These are phyloP conservation scores for Alethe diademata DNA, from an alignment of 2,113 vertebrate genomes.

Conservation along the genomic window DNA sequence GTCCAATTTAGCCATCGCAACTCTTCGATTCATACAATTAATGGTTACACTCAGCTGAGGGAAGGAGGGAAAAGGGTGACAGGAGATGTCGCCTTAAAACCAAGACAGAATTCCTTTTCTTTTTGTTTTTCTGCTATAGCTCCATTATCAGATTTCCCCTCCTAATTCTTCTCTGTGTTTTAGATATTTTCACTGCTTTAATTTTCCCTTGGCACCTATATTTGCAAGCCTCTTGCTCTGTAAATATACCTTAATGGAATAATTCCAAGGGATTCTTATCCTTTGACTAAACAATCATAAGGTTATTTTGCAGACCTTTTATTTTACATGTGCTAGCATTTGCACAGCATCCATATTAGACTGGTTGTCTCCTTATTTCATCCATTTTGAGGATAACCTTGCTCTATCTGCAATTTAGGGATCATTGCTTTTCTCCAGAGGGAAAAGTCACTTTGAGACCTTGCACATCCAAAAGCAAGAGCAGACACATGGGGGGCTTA, in stretches of 20 bases:
- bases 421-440: neutral
- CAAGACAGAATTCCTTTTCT: neutral
- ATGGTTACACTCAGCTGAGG: slow-evolving; percentile 4
- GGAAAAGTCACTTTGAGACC: neutral
- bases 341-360: neutral
- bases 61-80: neutral
- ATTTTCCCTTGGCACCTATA: neutral
- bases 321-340: neutral
- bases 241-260: neutral
- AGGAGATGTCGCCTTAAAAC: neutral
- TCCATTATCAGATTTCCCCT: neutral
- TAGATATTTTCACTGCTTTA: neutral
- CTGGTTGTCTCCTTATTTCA: neutral
- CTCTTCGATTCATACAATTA: slow-evolving; percentile 28
- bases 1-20: slow-evolving; percentile 43
- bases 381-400: neutral
- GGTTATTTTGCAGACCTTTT: neutral
- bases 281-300: neutral
- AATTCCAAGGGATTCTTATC: neutral
- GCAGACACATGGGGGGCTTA: neutral
- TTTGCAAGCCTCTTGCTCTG: neutral
- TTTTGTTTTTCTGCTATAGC: neutral
- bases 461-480: neutral
- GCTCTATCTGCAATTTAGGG: neutral
- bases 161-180: neutral